Evolutionary conservation across 2,797 vertebrate species (phyloP), one percentile per base, ranked within the genome.

Genomic region (Periparus ater): DNA sequence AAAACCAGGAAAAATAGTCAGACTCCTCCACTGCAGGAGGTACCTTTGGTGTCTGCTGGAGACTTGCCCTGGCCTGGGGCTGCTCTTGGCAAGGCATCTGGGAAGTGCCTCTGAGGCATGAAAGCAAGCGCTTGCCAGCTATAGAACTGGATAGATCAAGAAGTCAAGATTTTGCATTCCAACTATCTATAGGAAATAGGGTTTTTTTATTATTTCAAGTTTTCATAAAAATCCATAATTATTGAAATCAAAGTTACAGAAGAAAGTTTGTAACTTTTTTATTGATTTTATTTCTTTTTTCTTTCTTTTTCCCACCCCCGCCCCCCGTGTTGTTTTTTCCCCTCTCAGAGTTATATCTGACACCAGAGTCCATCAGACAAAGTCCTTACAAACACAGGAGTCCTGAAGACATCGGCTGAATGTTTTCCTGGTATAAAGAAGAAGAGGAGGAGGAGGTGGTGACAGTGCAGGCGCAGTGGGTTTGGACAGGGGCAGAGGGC

Each of bases 211-310:
- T 98, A 97, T 98, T 98, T 97, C 96, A 98, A 98, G 97, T 98
- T 97, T 97, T 98, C 97, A 98, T 98, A 99, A 98, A 99, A 99
- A 99, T 99, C 98, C 98, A 98, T 98, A 98, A 96, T 97, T 98
- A 98, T 97, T 98, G 98, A 99, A 98, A 98, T 98, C 98, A 98
- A 98, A 99, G 98, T 98, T 98, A 98, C 98, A 98, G 98, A 98
- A 98, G 97, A 98, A 96, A 98, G 98, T 97, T 98, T 11, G 97
- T 98, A 98, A 98, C 97, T 97, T 97, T 97, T 97, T 97, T 97
- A 96, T 96, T 96, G 93, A 97, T 96, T 95, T 96, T 97, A 97
- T 97, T 97, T 96, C 94, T 91, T 93, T 95, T 96, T 93, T 90
- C 54, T 97, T 96, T 94, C 88, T 96, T 83, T 75, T 62, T 18